Evolutionary conservation across 2,888 invertebrate genomes (phyloP).

Genomic region (Anagyrus pseudococci): DNA sequence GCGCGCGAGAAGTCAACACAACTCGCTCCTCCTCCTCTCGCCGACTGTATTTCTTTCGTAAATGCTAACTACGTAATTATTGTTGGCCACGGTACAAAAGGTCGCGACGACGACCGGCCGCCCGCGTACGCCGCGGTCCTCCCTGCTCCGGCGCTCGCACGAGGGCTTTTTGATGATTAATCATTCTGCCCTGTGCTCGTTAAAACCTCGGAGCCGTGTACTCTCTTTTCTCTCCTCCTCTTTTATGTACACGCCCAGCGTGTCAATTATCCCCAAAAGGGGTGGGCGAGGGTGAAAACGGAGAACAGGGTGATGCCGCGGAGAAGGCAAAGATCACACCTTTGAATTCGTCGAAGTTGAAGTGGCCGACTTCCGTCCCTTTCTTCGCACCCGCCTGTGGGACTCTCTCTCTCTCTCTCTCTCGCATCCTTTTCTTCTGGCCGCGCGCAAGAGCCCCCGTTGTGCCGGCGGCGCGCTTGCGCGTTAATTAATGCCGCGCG

Average conservation of each 20-base stretch:
- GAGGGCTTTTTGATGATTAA: constrained; percentile 38
- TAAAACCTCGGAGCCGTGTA: constrained; percentile 17
- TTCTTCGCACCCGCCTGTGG: no score
- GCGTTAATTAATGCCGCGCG: constrained; percentile 28
- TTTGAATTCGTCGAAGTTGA: constrained; percentile 3
- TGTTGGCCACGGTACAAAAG: no score
- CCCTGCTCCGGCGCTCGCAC: background rate
- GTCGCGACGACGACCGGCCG: no score
- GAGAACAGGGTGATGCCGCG: no score
- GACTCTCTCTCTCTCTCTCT: no score
- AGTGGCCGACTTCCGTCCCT: background rate
- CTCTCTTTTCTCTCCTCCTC: background rate
- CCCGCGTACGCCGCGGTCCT: constrained; percentile 8
- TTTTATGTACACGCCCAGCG: no score
- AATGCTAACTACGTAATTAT: constrained; percentile 31
- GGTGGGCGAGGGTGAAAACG: no score
- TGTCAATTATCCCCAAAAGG: no score
- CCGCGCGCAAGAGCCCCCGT: no score
- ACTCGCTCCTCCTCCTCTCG: background rate
- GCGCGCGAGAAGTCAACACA: background rate
- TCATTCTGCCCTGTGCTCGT: constrained; percentile 34
- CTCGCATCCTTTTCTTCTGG: no score
- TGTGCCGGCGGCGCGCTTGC: background rate
- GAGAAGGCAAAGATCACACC: background rate
- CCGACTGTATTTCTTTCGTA: background rate